phyloP scores from a whole-genome alignment of 92 coral and sea anemone genomes.

The Porites lobata region DNA sequence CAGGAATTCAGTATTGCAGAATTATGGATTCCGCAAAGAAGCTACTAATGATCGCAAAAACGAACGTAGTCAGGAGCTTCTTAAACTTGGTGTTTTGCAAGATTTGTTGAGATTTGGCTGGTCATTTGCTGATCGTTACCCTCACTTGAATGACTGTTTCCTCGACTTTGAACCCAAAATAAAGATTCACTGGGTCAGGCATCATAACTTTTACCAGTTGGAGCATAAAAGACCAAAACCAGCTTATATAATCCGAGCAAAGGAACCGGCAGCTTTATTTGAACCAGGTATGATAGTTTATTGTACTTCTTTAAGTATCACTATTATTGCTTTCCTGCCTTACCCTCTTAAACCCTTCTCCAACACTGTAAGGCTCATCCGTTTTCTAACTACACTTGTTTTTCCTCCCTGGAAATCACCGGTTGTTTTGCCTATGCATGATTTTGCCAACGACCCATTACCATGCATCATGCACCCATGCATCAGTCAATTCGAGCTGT shows the following conservation, averaged over 20 bases:
- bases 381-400: too few relatives aligned
- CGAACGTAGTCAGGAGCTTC: constrained; percentile 75
- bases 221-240: constrained; percentile 54
- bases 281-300: constrained; percentile 74
- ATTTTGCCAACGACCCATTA: too few relatives aligned
- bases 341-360: too few relatives aligned
- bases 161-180: constrained; percentile 87
- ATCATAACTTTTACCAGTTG: constrained; percentile 90
- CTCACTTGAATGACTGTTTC: constrained; percentile 76
- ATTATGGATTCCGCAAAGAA: constrained; percentile 86
- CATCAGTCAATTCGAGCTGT: too few relatives aligned
- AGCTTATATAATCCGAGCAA: constrained; percentile 78
- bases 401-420: too few relatives aligned
- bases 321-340: not conserved
- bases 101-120: constrained; percentile 83
- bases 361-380: too few relatives aligned
- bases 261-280: constrained; percentile 61
- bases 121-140: constrained; percentile 68
- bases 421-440: too few relatives aligned
- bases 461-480: too few relatives aligned
- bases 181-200: constrained; percentile 93
- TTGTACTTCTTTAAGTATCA: not conserved
- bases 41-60: constrained; percentile 65
- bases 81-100: constrained; percentile 77
- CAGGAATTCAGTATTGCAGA: constrained; percentile 73